Base-by-base conservation (phyloP, 92 coral and sea anemone species). In the Palythoa grandiflora region DNA sequence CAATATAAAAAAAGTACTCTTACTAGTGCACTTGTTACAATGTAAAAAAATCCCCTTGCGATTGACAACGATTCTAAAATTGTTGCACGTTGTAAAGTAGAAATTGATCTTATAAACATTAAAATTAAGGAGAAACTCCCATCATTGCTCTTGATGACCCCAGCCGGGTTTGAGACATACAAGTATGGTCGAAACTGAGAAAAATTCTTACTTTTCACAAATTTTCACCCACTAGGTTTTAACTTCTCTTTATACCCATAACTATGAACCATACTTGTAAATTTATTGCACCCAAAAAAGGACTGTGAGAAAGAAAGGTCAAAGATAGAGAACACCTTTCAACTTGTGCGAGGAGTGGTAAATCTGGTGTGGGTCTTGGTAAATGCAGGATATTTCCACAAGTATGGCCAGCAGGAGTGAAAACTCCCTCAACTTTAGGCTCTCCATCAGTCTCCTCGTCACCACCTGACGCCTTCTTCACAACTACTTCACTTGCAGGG, bases 311-410 rank as follows among this genome's bases (percentile, higher is more conserved):
- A 20, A 20, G 71, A 63, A 63, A 20, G 36, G 21, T 17, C 21
- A 63, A 11, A 70, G 17, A 70, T 28, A 9, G 74, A 28, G 16
- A 70, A 70, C 15, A 70, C 17, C 47, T 70, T 70, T 51, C 92
- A 52, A 9, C 39, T 28, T 9, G 6, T 28, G 74, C n/a, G n/a
- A n/a, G 74, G 15, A 70, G 47, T 9, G 44, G 44, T 9, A 70
- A 35, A 6, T 4, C 44, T 9, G 5, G 47, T 6, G 74, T 70
- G 3, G 47, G 47, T 12, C 74, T 28, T 28, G 74, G 74, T 9
- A 70, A 35, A 35, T 28, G 15, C 3, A 70, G 74, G 44, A 70
- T 70, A 10, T 70, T 70, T 9, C 47, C 74, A 28, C 74, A 70
- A 9, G 74, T 70, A 70, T 37, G 44, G 15, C 44, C 47, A 21